Evolutionary conservation across 2,797 vertebrate species (phyloP).

Genomic region (Betta splendens): DNA sequence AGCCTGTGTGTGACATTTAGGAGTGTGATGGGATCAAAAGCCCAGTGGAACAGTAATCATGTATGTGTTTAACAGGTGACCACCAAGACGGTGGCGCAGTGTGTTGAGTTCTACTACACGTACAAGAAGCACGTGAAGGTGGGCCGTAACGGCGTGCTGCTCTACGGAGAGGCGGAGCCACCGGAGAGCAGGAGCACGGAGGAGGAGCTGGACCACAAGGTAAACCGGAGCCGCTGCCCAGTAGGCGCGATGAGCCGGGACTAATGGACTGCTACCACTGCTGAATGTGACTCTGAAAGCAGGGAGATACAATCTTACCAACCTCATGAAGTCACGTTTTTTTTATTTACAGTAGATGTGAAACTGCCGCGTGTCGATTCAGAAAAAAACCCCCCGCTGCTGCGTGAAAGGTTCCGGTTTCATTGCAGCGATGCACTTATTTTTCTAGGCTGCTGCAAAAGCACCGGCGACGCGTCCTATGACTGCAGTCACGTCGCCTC

Average conservation of each 20-base stretch:
- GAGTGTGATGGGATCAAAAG: not conserved
- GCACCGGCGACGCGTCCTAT: too few species aligned
- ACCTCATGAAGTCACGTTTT: not conserved
- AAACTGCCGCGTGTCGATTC: conserved; percentile 1
- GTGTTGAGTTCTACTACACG: conserved; percentile 98
- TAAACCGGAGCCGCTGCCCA: too few species aligned
- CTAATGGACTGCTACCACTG: too few species aligned
- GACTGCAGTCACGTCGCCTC: too few species aligned
- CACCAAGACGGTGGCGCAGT: conserved; percentile 95
- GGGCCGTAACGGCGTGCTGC: conserved; percentile 89
- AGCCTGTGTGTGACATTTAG: not conserved
- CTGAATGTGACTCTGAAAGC: too few species aligned
- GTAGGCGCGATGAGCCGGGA: too few species aligned
- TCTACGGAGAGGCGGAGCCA: conserved; percentile 88
- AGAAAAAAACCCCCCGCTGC: conserved; percentile 3
- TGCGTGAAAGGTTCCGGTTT: not conserved
- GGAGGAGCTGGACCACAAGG: conserved; percentile 90
- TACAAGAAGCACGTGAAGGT: conserved; percentile 97
- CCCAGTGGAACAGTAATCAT: not conserved
- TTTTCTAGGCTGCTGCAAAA: not conserved
- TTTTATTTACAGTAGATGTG: conserved; percentile 13
- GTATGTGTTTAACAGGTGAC: conserved; percentile 82
- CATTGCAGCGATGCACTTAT: not conserved
- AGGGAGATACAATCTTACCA: conserved; percentile 2
- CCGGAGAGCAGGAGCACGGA: conserved; percentile 81